Evolutionary conservation across 2,113 vertebrate species (phyloP).

Genomic region (Limnothrissa miodon): DNA sequence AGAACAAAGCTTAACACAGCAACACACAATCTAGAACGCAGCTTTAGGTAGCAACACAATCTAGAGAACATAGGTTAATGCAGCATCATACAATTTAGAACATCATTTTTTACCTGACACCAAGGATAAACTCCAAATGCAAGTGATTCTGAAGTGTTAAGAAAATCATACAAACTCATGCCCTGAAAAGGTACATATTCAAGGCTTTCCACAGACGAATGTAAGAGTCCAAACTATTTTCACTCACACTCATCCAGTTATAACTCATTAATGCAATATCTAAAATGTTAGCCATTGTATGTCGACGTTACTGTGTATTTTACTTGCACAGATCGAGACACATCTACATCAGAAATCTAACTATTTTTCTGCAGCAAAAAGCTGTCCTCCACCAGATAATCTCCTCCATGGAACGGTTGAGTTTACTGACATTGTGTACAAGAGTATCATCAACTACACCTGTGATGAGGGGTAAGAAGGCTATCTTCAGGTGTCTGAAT

Average conservation of each 20-base stretch:
- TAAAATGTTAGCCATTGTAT: neutral
- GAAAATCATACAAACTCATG: neutral
- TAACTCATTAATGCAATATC: too few relatives aligned
- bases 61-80: too few relatives aligned
- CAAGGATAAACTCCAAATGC: neutral
- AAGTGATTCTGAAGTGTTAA: neutral
- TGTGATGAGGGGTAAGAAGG: conserved; percentile 83
- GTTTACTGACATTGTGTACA: conserved; percentile 64
- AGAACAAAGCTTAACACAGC: neutral
- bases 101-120: neutral
- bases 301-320: neutral
- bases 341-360: conserved; percentile 11
- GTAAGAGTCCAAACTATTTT: neutral
- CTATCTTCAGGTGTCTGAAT: neutral
- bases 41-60: neutral
- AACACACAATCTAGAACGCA: neutral
- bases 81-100: neutral
- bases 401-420: conserved; percentile 66
- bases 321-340: neutral
- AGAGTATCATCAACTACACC: conserved; percentile 72
- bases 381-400: conserved; percentile 71
- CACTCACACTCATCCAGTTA: neutral
- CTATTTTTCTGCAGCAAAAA: conserved; percentile 66
- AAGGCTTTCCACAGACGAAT: neutral
- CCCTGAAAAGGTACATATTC: neutral